Conservation (phyloP, 2,888 invertebrate species). For the Caenorhabditis drosophilae region DNA sequence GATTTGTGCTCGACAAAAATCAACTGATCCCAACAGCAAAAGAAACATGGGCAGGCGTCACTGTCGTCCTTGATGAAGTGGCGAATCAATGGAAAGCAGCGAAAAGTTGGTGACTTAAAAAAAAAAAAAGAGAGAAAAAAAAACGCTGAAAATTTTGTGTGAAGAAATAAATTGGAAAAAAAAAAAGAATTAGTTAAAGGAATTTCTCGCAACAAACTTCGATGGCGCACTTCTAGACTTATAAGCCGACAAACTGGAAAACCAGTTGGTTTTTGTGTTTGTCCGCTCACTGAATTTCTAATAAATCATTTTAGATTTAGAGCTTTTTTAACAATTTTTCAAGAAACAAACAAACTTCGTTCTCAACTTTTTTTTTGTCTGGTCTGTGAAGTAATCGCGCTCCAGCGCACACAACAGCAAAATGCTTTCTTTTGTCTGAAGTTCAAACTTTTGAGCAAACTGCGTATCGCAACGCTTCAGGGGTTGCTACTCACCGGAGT, state of each 20-base stretch:
- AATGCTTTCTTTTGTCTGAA: no score
- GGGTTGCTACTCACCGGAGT: no score
- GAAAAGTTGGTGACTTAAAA: constrained; percentile 16
- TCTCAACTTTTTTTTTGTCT: no score
- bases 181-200: not conserved
- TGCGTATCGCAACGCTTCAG: no score
- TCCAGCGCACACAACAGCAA: no score
- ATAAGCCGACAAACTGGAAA: not conserved
- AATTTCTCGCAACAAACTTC: not conserved
- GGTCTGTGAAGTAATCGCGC: no score
- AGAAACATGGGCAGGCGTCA: constrained; percentile 66
- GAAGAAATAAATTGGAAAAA: not conserved
- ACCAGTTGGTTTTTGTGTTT: not conserved
- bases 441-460: no score
- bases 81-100: constrained; percentile 29
- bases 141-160: no score
- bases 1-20: constrained; percentile 61
- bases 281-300: no score
- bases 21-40: constrained; percentile 66
- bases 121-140: not conserved
- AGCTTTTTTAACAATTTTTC: no score
- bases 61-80: constrained; percentile 59
- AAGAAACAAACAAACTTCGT: no score
- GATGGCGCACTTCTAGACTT: not conserved
- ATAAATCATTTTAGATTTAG: no score